Base-by-base conservation (phyloP, 1,140 invertebrate species). In the Drosophila lowei region DNA sequence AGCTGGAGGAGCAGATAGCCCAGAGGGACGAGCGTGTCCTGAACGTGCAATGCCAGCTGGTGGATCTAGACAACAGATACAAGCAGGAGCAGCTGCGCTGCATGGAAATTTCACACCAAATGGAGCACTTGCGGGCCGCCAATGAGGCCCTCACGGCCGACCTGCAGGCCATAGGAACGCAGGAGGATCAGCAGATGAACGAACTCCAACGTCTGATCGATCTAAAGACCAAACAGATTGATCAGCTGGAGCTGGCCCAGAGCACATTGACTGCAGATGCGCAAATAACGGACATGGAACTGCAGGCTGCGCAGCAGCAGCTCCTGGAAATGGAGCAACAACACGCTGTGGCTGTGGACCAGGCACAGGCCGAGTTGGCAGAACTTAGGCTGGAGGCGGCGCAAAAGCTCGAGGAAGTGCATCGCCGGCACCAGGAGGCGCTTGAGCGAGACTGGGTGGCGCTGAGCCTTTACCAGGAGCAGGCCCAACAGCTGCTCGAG, bases 21-120 rank as follows among this genome's bases (percentile, higher is more conserved):
- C 93, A 93, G 71, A 91, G 90, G 16, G 90, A 92, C 50, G 90
- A 92, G 50, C 90, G 90, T 13, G 67, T 92, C 2, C 58, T 92
- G 0, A 79, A 90, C 23, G 90, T 91, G 13, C 92, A 93, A 53
- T 90, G 92, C 54, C 76, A 86, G 30, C 47, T 92, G 23, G 83
- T 92, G 5, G 91, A 92, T 18, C 60, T 79, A 13, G 88, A 91
- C 58, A 90, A 90, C 60, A 64, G 76, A 7, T 72, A 92, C 21
- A 89, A 90, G 5, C 92, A 93, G 48, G 92, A 93, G 57, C 93
- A 93, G 49, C 70, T 91, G 8, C 92, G 92, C 47, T 77, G 93
- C 15, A 43, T 92, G 9, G 91, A 92, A 8, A 30, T 91, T 0
- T 72, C 64, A 0, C 72, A 84, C 53, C 74, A 90, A 48, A 23